Base-by-base conservation (phyloP, 1,140 invertebrate genomes). In the Temnothorax nylanderi region DNA sequence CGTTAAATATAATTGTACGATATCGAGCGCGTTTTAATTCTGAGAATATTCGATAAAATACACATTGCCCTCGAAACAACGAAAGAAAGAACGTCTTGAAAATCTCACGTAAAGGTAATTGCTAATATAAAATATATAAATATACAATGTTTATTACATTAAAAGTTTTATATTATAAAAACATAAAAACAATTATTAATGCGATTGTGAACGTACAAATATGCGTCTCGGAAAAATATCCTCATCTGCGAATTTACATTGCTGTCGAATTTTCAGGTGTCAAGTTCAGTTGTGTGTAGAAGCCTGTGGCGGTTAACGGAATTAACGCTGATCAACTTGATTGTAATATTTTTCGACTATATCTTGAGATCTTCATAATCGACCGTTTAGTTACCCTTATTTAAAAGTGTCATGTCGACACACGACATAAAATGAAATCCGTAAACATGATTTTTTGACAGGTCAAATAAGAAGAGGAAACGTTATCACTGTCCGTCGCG, bases 231-330 rank as follows among this genome's bases (percentile, higher is more conserved):
- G 26, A 58, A 82, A 3, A 11, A 72, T 82, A 47, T 60, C 3
- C 26, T 47, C 3, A 84, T 18, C 58, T 84, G 13, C 51, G 49
- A 74, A 72, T 64, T 56, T 44, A 88, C 26, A 77, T 75, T 56
- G 51, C 21, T 69, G 32, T 94, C 92, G 82, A 91, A 93, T 92
- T 95, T 95, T 89, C 93, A 96, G 96, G 96, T 94, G 96, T 97
- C 91, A 98, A 97, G 94, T 97, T 97, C 94, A 97, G 97, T 95
- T 97, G 97, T 95, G 97, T 98, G 88, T 97, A 96, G 92, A 93
- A 87, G 78, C 69, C 80, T 54, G 58, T 54, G 58, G 81, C 72
- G 87, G 88, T 88, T 88, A 92, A 91, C 88, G 93, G 92, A 93
- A 92, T 90, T 89, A 87, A 87, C 91, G 92, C 93, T 92, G 93